Evolutionary conservation across 92 coral and sea anemone genomes (phyloP), one percentile per base, ranked within the genome.

Genomic region (Epizoanthus scotinus): DNA sequence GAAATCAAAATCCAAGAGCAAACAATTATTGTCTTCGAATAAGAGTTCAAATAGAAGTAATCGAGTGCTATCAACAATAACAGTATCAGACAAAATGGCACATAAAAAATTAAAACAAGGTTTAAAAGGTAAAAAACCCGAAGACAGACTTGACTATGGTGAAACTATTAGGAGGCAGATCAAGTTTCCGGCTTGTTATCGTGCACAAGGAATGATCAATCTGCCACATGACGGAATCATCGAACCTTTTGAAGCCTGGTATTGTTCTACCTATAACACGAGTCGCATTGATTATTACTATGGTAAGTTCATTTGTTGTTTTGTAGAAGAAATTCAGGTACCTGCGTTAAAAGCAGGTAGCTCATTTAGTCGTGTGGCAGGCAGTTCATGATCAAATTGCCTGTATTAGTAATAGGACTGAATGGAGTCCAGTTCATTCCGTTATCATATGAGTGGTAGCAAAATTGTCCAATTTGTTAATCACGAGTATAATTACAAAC

Each of bases 161-260:
- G 68, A 75, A 75, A 44, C 8, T 20, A 24, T 75, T 38, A 75
- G 47, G 50, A 24, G 8, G 61, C 22, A 36, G 40, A n/a, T 95
- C 47, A 88, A 88, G 47, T 90, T 95, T 55, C 95, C 97, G 0
- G 69, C 71, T 6, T 78, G 83, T 49, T 92, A 95, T 61, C 97
- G 89, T 58, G 86, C 97, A 3, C 89, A 89, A 61, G 98, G 98
- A 9, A 86, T 87, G 29, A 86, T 95, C 13, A 91, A 94, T 79
- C 84, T 95, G 17, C 98, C 98, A 36, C 90, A 84, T 60, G 98
- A 94, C 77, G 91, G 85, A 8, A 87, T 95, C 53, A 87, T 90
- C 22, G 98, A 95, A 61, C 98, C 98, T 5, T 95, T 95, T 58
- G 94, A 95, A 79, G 93, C 94, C 15, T 95, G 98, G 98, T 95